Evolutionary conservation across 1,140 invertebrate species (phyloP), one percentile per base, ranked within the genome.

Genomic region (Paracyclopina nana): DNA sequence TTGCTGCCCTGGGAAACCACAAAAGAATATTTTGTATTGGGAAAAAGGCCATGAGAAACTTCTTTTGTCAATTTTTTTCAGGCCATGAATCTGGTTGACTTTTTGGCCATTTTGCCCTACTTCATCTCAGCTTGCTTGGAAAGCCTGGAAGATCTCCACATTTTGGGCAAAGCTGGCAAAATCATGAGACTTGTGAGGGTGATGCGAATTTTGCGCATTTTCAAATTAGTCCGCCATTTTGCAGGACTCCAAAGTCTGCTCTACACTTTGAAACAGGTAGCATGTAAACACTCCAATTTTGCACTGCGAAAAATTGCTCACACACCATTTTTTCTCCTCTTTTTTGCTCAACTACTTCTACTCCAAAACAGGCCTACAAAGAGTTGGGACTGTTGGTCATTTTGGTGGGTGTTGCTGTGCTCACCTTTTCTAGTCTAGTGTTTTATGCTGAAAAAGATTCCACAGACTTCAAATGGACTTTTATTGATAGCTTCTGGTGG

Each of bases 171-270:
- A 29, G 50, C 50, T 1, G 50, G 50, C 14, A 52, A 52, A 28
- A 52, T 52, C 22, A 28, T 52, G 9, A 34, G 50, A 12, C 41
- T 52, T n/a, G 40, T 52, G 11, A 8, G 50, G 16, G 41, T 52
- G 1, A 52, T 52, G 50, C 31, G 50, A 27, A 52, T 52, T 18
- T 29, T 52, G 3, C 34, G 50, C 6, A 27, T 52, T 2, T 52
- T 52, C 50, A 52, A 52, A 18, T 29, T 52, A 14, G 50, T 52
- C 12, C 34, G 50, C 24, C 50, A 52, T 44, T 52, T 52, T 52
- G 50, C 50, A 16, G 50, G 50, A 11, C 50, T 52, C 9, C 50
- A 52, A 22, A 24, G 16, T 2, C 25, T 52, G 16, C 16, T 52
- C 20, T 27, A 52, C 25, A 52, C 50, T 8, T 16, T 52, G 34